A percentile compares a stretch with the other conserved stretches of the same genome.
Evolutionary conservation across 1,140 invertebrate genomes (phyloP).

Genomic region (Pseudomyrmex dendroicus): DNA sequence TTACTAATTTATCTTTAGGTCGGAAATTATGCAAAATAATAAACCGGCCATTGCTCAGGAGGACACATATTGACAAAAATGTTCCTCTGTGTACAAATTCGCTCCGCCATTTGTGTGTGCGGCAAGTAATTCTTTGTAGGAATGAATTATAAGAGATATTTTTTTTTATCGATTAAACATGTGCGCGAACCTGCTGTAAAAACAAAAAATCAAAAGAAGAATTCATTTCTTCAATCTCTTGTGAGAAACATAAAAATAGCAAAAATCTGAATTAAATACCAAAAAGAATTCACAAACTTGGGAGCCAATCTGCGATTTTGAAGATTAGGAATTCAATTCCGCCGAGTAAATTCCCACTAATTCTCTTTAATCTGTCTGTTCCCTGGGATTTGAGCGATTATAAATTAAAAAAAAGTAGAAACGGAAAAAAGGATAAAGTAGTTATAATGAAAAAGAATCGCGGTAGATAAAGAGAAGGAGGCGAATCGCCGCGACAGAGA

Average conservation of each 20-base stretch:
- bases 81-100: constrained; percentile 19
- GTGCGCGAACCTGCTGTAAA: neutral
- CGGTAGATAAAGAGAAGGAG: neutral
- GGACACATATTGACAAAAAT: constrained; percentile 38
- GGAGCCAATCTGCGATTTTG: constrained; percentile 14
- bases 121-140: too few species aligned
- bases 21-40: constrained; percentile 54
- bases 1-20: constrained; percentile 53
- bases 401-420: constrained; percentile 38
- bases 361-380: constrained; percentile 43
- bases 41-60: constrained; percentile 22
- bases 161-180: constrained; percentile 3
- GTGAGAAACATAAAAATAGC: neutral
- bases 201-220: neutral
- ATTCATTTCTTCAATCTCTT: constrained; percentile 13
- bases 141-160: neutral
- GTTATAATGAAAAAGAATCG: constrained; percentile 25
- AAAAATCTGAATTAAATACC: neutral
- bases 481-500: neutral
- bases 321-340: constrained; percentile 38
- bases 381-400: constrained; percentile 7
- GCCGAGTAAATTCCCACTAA: constrained; percentile 17
- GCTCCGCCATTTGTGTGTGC: neutral
- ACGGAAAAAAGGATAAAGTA: constrained; percentile 20
- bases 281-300: constrained; percentile 20